phyloP scores from a whole-genome alignment of 1,140 invertebrate species.

The Eriocheir sinensis region DNA sequence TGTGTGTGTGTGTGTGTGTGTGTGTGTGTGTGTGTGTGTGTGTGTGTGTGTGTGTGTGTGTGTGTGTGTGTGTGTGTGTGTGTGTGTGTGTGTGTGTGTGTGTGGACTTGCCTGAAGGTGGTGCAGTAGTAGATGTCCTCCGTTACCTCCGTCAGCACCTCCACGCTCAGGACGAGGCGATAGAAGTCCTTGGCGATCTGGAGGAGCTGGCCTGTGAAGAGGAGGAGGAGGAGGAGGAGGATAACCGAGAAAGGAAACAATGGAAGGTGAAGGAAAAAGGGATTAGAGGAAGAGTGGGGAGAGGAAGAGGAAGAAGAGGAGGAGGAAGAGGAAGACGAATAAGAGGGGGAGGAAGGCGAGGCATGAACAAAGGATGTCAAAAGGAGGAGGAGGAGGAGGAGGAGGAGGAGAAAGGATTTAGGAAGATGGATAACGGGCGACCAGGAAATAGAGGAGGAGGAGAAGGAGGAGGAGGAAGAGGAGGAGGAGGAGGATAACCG shows the following conservation, averaged over 20 bases:
- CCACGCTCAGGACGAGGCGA: conserved; percentile 41
- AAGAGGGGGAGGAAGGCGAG: background rate
- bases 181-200: conserved; percentile 69
- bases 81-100: background rate
- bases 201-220: conserved; percentile 54
- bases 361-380: background rate
- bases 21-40: background rate
- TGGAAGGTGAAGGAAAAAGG: background rate
- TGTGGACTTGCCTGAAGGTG: conserved; percentile 63
- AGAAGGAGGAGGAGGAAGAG: background rate
- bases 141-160: conserved; percentile 40
- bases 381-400: background rate
- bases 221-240: background rate
- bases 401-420: background rate
- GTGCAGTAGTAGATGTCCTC: conserved; percentile 47
- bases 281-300: background rate
- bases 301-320: background rate
- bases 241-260: background rate
- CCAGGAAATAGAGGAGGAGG: background rate
- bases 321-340: background rate
- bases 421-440: background rate
- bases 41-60: background rate
- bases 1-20: no score
- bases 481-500: background rate
- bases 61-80: background rate